Percentiles rank a stretch among this genome's conserved stretches.
Evolutionary conservation across 2,797 vertebrate species (phyloP).

Genomic region (Falco columbarius): DNA sequence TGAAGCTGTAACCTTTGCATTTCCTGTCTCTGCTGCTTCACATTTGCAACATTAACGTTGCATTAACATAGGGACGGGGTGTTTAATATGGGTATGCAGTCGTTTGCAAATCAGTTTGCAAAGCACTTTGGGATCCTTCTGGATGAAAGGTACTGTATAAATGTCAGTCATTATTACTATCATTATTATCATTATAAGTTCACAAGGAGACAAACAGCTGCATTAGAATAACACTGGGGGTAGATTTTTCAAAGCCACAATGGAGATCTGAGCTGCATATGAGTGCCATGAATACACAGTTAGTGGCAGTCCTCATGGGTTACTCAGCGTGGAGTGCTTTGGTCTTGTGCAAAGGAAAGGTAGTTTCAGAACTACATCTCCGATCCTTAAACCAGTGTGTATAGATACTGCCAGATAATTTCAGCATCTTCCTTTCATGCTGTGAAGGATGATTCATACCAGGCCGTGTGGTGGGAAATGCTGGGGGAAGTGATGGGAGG

Average conservation of each 20-base stretch:
- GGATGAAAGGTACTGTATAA: constrained; percentile 32
- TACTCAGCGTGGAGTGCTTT: not conserved
- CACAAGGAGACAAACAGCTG: constrained; percentile 11
- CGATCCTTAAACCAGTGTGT: not conserved
- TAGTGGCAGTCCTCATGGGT: not conserved
- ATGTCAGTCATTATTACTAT: constrained; percentile 58
- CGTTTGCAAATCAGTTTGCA: constrained; percentile 36
- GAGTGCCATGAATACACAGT: not conserved
- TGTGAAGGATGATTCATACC: not conserved
- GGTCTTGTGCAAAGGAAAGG: not conserved
- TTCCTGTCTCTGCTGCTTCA: not conserved
- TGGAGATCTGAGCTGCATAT: not conserved
- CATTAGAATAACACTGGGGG: not conserved
- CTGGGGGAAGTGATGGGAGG: not conserved
- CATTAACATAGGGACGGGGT: not conserved
- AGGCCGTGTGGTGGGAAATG: not conserved
- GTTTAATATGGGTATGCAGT: not conserved
- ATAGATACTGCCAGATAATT: not conserved
- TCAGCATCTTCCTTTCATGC: not conserved
- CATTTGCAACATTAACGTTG: not conserved
- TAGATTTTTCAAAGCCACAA: not conserved
- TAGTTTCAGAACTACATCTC: not conserved
- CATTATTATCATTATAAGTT: constrained; percentile 27
- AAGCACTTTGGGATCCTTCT: constrained; percentile 37
- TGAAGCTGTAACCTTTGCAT: not conserved